Evolutionary conservation across 2,888 invertebrate genomes (phyloP), one percentile per base, ranked within the genome.

Genomic region (Dastarcus helophoroides): DNA sequence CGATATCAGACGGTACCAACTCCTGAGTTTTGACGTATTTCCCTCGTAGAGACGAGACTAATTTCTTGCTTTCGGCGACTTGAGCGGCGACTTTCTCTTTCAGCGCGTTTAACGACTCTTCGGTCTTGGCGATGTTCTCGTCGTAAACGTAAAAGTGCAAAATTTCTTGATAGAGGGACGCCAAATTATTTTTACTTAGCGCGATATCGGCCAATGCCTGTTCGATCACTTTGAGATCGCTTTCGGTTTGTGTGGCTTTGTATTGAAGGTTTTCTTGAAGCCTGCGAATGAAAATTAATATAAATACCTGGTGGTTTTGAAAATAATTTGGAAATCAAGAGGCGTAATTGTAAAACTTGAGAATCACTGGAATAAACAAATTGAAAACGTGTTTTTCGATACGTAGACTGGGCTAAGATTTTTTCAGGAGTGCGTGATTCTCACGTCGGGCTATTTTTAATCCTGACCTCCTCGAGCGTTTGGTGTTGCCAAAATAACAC

Each of bases 221-320:
- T 54, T 80, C 76, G 59, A 91, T 79, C 63, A 78, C 75, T 52
- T 76, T 70, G 54, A 85, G 71, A 59, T 85, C 80, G 54, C 74
- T 72, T 61, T 70, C 73, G 53, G 79, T 73, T 62, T 80, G 81
- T 50, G 71, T 68, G 57, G 76, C 73, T 66, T 80, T 82, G 57
- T 77, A 78, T 64, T 74, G 74, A 54, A 88, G 68, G 54, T 75
- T 75, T 60, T 76, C 75, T 68, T 79, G 74, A 71, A 88, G 81
- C 74, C 88, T 89, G 68, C 36, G 65, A 60, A 14, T 31, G 11
- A 23, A 23, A 19, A 19, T n/a, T n/a, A n/a, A n/a, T n/a, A n/a
- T n/a, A n/a, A n/a, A n/a, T n/a, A n/a, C n/a, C n/a, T n/a, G n/a
- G n/a, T n/a, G n/a, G n/a, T n/a, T n/a, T n/a, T n/a, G n/a, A n/a